Conservation (phyloP, 2,888 invertebrate genomes). For the Cantharis flavilabris region DNA sequence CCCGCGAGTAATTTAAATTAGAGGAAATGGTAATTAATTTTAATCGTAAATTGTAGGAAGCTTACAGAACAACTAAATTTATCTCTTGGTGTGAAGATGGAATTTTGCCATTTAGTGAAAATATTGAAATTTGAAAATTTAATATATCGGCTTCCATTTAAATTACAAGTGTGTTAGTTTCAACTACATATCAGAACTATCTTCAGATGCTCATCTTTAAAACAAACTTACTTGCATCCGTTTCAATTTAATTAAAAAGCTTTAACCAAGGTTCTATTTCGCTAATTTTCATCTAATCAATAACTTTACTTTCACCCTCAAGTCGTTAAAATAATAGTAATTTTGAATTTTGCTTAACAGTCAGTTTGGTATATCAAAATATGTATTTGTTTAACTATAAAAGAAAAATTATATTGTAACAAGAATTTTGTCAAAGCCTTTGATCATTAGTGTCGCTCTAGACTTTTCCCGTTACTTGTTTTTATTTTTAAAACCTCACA, state of each 20-base stretch:
- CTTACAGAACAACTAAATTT: background rate
- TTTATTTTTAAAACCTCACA: constrained; percentile 20
- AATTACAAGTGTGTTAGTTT: background rate
- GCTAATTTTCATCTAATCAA: background rate
- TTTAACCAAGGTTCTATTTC: background rate
- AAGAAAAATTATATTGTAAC: background rate
- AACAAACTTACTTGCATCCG: background rate
- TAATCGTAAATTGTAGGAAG: background rate
- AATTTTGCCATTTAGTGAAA: background rate
- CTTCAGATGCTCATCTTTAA: background rate
- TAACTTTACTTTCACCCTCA: background rate
- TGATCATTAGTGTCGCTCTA: constrained; percentile 4
- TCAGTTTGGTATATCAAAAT: background rate
- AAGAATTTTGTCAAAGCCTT: constrained; percentile 2
- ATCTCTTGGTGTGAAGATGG: background rate
- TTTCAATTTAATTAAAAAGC: background rate
- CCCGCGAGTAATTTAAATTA: background rate
- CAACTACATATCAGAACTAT: background rate
- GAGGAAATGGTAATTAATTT: background rate
- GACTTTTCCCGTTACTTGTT: constrained; percentile 14
- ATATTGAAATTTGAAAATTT: background rate
- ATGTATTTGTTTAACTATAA: background rate
- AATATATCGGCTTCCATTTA: background rate
- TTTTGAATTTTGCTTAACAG: background rate
- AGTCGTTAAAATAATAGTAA: background rate